Percentiles rank a stretch among this genome's conserved stretches.
Evolutionary conservation across 2,888 invertebrate genomes (phyloP).

Genomic region (Eupsilia transversa): DNA sequence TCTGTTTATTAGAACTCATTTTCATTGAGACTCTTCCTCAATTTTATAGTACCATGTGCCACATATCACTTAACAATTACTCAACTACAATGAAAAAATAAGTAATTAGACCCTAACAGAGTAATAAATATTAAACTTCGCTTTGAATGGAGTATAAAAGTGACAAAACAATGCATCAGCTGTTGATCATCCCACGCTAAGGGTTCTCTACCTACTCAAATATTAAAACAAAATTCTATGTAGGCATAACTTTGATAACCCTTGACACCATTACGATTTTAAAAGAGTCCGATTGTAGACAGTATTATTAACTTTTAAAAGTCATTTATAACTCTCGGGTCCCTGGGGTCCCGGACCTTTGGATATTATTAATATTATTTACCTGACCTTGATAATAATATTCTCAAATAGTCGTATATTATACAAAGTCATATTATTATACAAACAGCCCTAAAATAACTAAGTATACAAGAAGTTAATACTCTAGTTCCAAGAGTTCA

Average conservation of each 20-base stretch:
- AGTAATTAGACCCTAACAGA: slow-evolving; percentile 18
- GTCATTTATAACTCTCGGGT: too few species aligned
- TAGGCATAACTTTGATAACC: background rate
- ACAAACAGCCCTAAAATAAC: background rate
- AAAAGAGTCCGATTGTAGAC: background rate
- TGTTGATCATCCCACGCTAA: slow-evolving; percentile 42
- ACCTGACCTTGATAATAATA: background rate
- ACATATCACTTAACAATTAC: background rate
- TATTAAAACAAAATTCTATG: slow-evolving; percentile 4
- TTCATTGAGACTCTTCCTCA: background rate
- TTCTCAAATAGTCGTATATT: background rate
- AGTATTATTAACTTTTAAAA: background rate
- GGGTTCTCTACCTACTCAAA: slow-evolving; percentile 12
- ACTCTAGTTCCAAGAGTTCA: background rate
- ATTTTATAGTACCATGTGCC: background rate
- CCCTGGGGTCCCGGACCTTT: too few species aligned
- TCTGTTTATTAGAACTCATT: background rate
- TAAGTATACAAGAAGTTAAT: background rate
- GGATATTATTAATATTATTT: too few species aligned
- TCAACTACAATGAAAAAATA: slow-evolving; percentile 9
- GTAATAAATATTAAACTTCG: slow-evolving; percentile 36
- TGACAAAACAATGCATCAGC: slow-evolving; percentile 53
- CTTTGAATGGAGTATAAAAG: slow-evolving; percentile 33
- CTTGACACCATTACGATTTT: background rate
- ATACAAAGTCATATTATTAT: too few species aligned